Base-by-base conservation (phyloP, 2,797 vertebrate species). In the Channa striata region DNA sequence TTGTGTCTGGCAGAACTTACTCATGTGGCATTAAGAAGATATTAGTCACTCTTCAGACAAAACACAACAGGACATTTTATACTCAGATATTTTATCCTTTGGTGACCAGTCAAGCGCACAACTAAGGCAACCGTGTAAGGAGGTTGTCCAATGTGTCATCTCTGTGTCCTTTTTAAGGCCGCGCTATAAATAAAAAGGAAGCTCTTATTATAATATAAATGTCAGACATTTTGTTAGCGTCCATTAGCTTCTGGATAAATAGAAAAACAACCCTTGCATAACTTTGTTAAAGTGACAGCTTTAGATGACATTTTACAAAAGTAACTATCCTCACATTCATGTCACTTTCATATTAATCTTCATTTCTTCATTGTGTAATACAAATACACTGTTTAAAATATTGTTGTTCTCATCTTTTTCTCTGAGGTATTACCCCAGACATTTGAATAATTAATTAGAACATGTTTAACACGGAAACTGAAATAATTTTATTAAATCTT, bases 21-120 rank as follows among this genome's bases (percentile, higher is more conserved):
- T 50, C 34, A 48, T 68, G 53, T 30, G 25, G 25, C 4, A 30
- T 77, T 46, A 68, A 74, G n/a, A 59, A 19, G 52, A 64, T 74
- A 58, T 48, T 0, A 64, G 52, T 44, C 19, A 44, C 23, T 62
- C 10, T 37, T 30, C 17, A 14, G 12, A 8, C 54, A 54, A 17
- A 63, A 66, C 60, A 66, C 34, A 59, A 44, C 11, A 34, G 50
- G 37, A 19, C 16, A 40, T 20, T 25, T 68, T 63, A 23, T 6
- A 40, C 25, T 48, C 14, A 42, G 33, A 3, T 25, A 52, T 43
- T 30, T 30, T 30, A 30, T 19, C 3, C 52, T 23, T 58, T 33
- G 17, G 9, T 60, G 25, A 8, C 56, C 49, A 54, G 17, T 71
- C 23, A 60, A 75, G 54, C 51, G 25, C 25, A 30, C 25, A 4